A percentile compares a stretch with the other conserved stretches of the same genome.
Conservation (phyloP, 2,113 vertebrate species). For the Peromyscus leucopus region DNA sequence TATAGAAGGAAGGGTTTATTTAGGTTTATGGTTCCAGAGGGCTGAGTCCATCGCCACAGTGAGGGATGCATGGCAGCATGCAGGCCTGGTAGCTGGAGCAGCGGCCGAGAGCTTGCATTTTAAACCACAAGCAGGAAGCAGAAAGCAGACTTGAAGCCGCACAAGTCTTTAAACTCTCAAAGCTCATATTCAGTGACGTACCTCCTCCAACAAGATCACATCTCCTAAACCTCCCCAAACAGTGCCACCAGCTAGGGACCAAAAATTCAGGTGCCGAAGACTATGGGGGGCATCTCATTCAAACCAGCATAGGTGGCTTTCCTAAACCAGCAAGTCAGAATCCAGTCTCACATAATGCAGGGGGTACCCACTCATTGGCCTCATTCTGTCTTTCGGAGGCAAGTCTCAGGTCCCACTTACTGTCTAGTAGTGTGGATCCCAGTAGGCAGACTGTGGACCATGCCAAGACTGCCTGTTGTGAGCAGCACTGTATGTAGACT, state of each 20-base stretch:
- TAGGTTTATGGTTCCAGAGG: too few species aligned
- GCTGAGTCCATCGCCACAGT: too few species aligned
- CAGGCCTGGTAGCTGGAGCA: too few species aligned
- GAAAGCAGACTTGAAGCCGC: too few species aligned
- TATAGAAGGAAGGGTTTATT: too few species aligned
- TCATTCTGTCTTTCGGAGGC: neutral
- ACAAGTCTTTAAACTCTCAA: neutral
- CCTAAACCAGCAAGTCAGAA: neutral
- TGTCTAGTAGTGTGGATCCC: neutral
- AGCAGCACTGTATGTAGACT: neutral
- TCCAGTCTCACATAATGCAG: neutral
- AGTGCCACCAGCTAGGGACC: neutral
- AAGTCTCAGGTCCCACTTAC: neutral
- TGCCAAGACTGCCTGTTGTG: neutral
- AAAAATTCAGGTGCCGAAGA: neutral
- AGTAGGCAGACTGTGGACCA: neutral
- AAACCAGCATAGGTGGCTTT: neutral
- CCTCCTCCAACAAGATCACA: neutral
- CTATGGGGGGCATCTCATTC: neutral
- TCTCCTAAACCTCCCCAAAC: neutral
- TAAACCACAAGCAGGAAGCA: too few species aligned
- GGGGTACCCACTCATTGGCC: neutral
- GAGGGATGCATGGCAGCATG: too few species aligned
- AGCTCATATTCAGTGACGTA: too few species aligned
- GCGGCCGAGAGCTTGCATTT: too few species aligned